A percentile compares a stretch with the other conserved stretches of the same genome.
Evolutionary conservation across 2,888 invertebrate species (phyloP).

Genomic region (Chymomyza caudatula): DNA sequence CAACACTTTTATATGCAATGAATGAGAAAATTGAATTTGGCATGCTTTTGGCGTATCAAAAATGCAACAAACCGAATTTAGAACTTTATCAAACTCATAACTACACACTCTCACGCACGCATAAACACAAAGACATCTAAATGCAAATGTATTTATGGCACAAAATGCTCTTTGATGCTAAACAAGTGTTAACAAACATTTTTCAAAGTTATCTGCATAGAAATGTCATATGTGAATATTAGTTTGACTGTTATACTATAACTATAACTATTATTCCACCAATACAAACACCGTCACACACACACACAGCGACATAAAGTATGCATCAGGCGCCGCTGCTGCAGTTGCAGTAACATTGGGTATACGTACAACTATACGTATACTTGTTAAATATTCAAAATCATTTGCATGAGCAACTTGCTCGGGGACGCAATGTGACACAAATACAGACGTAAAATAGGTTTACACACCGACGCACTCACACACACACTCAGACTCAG

Average conservation of each 20-base stretch:
- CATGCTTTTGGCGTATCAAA: neutral
- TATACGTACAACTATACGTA: slow-evolving; percentile 30
- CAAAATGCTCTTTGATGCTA: neutral
- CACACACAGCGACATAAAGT: slow-evolving; percentile 43
- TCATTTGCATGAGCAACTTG: slow-evolving; percentile 57
- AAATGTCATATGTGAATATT: neutral
- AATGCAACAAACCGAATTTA: neutral
- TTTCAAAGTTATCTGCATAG: neutral
- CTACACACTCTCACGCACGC: neutral
- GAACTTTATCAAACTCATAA: neutral
- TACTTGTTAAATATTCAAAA: slow-evolving; percentile 71
- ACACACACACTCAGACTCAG: neutral
- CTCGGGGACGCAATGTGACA: slow-evolving; percentile 30
- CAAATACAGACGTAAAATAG: slow-evolving; percentile 11
- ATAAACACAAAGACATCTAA: slow-evolving; percentile 3
- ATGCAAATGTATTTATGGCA: neutral
- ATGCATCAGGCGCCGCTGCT: slow-evolving; percentile 51
- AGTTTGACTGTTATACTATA: neutral
- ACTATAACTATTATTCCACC: neutral
- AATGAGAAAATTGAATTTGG: neutral
- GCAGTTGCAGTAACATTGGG: too few species aligned
- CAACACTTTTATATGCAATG: neutral
- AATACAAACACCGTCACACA: neutral
- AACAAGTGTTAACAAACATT: neutral
- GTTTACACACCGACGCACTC: slow-evolving; percentile 6